Evolutionary conservation across 2,888 invertebrate species (phyloP).

Genomic region (Panopea generosa): DNA sequence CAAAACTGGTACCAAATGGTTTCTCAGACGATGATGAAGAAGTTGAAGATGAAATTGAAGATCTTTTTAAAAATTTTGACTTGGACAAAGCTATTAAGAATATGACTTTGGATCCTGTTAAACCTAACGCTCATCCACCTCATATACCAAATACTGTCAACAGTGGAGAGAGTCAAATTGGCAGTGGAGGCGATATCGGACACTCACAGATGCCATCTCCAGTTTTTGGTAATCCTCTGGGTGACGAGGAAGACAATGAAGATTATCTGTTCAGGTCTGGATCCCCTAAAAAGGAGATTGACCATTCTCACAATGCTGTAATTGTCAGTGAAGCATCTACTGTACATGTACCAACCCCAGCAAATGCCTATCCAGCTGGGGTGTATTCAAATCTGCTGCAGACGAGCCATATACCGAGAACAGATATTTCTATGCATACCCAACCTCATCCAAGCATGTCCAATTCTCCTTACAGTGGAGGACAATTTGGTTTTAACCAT

Average conservation of each 20-base stretch:
- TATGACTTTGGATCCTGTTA: too few relatives aligned
- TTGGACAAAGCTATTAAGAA: background rate
- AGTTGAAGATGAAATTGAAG: slow-evolving; percentile 16
- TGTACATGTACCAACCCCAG: too few relatives aligned
- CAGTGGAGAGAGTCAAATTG: background rate
- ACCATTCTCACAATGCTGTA: too few relatives aligned
- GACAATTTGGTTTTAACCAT: too few relatives aligned
- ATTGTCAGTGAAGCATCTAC: too few relatives aligned
- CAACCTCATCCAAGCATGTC: too few relatives aligned
- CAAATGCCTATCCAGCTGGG: too few relatives aligned
- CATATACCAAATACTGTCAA: background rate
- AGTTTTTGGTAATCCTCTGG: background rate
- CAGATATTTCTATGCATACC: too few relatives aligned
- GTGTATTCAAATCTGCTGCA: too few relatives aligned
- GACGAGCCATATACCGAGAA: too few relatives aligned
- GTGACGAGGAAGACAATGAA: slow-evolving; percentile 5
- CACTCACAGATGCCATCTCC: background rate
- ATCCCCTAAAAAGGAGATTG: slow-evolving; percentile 4
- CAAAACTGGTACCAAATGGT: background rate
- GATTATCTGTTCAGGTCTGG: slow-evolving; percentile 39
- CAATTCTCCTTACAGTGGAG: too few relatives aligned
- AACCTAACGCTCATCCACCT: too few relatives aligned
- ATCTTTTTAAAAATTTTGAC: slow-evolving; percentile 6
- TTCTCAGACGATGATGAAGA: background rate
- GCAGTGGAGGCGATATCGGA: background rate